A percentile compares a stretch with the other conserved stretches of the same genome.
phyloP scores from a whole-genome alignment of 2,797 vertebrate species.

The Argentina silus region DNA sequence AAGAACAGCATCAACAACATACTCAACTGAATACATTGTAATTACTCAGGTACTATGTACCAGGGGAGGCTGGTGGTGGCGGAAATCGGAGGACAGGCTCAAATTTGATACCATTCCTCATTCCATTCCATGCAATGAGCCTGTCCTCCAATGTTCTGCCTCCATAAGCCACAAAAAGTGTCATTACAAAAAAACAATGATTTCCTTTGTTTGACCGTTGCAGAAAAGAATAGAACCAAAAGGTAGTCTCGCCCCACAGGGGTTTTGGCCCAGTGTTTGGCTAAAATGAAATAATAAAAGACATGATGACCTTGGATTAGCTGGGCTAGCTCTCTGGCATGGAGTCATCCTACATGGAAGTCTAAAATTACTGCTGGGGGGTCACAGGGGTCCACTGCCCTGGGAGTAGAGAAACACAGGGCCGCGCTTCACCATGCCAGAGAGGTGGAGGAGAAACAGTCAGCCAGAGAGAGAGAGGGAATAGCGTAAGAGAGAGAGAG shows the following conservation, averaged over 20 bases:
- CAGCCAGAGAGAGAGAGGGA: slow-evolving; percentile 57
- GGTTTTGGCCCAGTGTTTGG: slow-evolving; percentile 52
- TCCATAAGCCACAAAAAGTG: neutral
- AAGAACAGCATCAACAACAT: too few relatives aligned
- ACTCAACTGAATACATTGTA: too few relatives aligned
- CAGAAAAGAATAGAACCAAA: slow-evolving; percentile 4
- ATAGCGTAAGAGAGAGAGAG: neutral
- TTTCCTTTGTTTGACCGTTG: neutral
- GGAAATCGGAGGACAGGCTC: too few relatives aligned
- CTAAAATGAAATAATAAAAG: slow-evolving; percentile 70
- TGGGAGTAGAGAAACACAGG: slow-evolving; percentile 67
- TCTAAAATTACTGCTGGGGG: slow-evolving; percentile 81
- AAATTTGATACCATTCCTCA: too few relatives aligned
- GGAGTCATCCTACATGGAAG: slow-evolving; percentile 66
- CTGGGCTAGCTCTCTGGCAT: slow-evolving; percentile 66
- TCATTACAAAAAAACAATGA: neutral
- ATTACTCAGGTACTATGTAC: too few relatives aligned
- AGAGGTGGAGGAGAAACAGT: slow-evolving; percentile 69
- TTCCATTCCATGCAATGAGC: too few relatives aligned
- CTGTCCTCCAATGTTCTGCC: too few relatives aligned
- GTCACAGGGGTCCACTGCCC: slow-evolving; percentile 66
- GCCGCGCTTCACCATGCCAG: slow-evolving; percentile 58
- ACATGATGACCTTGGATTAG: slow-evolving; percentile 77
- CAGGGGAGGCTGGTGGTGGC: too few relatives aligned
- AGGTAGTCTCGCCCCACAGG: slow-evolving; percentile 46